phyloP scores from a whole-genome alignment of 2,113 vertebrate species.

The Bombycilla garrulus region DNA sequence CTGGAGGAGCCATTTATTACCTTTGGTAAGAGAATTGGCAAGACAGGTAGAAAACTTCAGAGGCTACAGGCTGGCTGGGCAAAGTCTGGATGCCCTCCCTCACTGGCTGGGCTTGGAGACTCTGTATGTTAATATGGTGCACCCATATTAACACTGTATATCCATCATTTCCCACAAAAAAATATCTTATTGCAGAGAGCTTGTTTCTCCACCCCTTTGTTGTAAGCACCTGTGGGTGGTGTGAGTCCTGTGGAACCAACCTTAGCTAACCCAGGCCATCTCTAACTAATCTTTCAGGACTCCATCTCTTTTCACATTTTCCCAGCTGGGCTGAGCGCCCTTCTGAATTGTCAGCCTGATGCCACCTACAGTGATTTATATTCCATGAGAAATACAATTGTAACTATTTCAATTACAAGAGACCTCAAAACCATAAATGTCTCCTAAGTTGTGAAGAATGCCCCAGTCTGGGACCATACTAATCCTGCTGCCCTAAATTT shows the following conservation, averaged over 20 bases:
- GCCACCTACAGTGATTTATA: background rate
- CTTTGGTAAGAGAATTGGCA: background rate
- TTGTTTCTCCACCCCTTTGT: background rate
- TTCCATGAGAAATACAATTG: background rate
- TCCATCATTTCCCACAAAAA: background rate
- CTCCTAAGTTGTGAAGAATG: background rate
- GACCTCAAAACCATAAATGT: background rate
- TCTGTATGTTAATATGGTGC: background rate
- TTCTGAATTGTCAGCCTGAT: background rate
- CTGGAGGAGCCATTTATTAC: background rate
- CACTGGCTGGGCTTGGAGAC: no score
- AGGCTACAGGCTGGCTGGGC: background rate
- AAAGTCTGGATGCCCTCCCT: background rate
- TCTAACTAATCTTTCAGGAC: background rate
- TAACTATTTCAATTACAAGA: background rate
- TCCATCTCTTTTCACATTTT: background rate
- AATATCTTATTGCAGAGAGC: background rate
- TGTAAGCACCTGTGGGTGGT: fast-evolving
- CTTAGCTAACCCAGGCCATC: background rate
- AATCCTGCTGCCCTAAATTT: background rate
- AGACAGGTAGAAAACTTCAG: background rate
- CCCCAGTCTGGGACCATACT: background rate
- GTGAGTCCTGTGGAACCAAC: background rate
- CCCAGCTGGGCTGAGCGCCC: background rate
- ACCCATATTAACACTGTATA: background rate